phyloP scores from a whole-genome alignment of 2,113 vertebrate genomes.

The sheep (Ovis aries) region DNA sequence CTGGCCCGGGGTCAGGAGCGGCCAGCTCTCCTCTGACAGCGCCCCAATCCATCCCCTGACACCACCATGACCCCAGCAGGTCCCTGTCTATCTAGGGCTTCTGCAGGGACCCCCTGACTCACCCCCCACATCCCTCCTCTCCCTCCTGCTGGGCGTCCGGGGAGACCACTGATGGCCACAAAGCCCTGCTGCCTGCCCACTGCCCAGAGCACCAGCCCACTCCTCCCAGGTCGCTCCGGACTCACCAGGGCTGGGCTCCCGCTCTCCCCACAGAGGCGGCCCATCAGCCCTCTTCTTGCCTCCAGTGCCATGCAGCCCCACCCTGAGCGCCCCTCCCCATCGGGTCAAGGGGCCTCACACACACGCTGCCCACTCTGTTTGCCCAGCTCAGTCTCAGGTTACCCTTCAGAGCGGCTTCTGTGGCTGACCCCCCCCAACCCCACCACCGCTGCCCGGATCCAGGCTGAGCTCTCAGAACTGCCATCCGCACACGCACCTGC shows the following conservation, averaged over 20 bases:
- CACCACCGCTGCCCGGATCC: fast-evolving
- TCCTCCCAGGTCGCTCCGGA: fast-evolving
- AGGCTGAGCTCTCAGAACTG: fast-evolving
- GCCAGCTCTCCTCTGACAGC: fast-evolving
- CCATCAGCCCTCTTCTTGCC: fast-evolving
- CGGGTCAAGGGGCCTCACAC: neutral
- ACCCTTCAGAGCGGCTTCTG: neutral
- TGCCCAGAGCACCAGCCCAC: neutral
- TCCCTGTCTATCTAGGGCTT: no score
- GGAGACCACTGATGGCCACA: neutral
- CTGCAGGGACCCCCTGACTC: neutral
- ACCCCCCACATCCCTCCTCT: neutral
- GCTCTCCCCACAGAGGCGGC: neutral
- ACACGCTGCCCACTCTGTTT: neutral
- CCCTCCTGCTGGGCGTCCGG: neutral
- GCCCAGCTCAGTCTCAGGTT: neutral
- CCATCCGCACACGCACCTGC: fast-evolving
- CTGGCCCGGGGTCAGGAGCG: neutral
- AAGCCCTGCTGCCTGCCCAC: neutral
- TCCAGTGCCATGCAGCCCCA: fast-evolving
- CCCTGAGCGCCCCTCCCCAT: fast-evolving
- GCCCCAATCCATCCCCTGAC: no score
- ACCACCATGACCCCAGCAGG: neutral
- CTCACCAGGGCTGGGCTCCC: neutral
- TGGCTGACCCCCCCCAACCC: fast-evolving